These are phyloP conservation scores for Arbacia lixula DNA, from an alignment of 53 echinoderm and acorn worm genomes.

Conservation along the genomic window DNA sequence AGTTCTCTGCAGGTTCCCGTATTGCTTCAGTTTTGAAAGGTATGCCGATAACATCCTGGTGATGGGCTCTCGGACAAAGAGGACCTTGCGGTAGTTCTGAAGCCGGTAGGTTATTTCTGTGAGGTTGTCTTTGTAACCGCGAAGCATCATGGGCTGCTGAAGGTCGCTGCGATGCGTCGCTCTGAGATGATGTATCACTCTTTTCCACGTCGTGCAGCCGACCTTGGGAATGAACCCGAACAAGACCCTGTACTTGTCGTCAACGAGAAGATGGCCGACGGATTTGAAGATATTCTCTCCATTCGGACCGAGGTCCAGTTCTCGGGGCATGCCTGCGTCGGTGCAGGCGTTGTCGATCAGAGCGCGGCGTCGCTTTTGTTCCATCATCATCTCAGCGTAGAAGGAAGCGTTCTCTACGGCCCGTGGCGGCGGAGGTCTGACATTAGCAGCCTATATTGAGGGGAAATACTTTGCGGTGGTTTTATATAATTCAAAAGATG, in stretches of 20 bases:
- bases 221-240: slow-evolving; percentile 85
- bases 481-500: too few relatives aligned
- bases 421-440: not conserved
- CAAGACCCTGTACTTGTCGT: slow-evolving; percentile 70
- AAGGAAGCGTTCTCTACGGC: not conserved
- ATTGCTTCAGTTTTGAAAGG: slow-evolving; percentile 66
- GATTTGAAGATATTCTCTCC: slow-evolving; percentile 14
- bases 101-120: slow-evolving; percentile 7
- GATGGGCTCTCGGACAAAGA: slow-evolving; percentile 86
- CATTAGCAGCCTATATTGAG: too few relatives aligned
- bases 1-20: slow-evolving; percentile 28
- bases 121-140: not conserved
- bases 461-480: too few relatives aligned
- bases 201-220: slow-evolving; percentile 79
- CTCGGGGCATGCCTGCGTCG: not conserved
- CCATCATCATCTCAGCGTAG: slow-evolving; percentile 41
- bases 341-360: slow-evolving; percentile 31
- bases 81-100: slow-evolving; percentile 67
- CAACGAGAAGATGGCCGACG: slow-evolving; percentile 62
- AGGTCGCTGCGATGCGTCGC: not conserved
- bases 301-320: not conserved
- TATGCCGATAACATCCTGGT: slow-evolving; percentile 76
- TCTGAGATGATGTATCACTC: slow-evolving; percentile 9
- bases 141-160: not conserved
- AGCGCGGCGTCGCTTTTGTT: slow-evolving; percentile 23